Evolutionary conservation across 2,797 vertebrate genomes (phyloP).

Genomic region (Sebastes iracundus): DNA sequence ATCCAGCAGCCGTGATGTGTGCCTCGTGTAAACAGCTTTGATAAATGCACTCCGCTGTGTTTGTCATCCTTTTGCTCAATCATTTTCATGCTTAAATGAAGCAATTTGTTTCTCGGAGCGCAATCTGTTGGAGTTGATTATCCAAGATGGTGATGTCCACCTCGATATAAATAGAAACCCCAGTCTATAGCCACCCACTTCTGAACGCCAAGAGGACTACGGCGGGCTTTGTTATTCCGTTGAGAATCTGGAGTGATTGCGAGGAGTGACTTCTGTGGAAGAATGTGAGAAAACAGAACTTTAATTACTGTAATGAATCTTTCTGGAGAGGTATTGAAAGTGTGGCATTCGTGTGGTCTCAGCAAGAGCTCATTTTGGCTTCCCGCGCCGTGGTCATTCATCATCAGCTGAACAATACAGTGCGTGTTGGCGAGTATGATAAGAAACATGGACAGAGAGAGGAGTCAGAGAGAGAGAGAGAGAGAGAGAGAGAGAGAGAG

Average conservation of each 20-base stretch:
- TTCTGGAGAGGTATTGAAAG: slow-evolving; percentile 78
- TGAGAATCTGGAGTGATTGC: slow-evolving; percentile 50
- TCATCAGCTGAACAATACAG: slow-evolving; percentile 75
- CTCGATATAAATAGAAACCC: slow-evolving; percentile 78
- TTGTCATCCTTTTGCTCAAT: slow-evolving; percentile 83
- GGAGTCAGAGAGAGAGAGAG: background rate
- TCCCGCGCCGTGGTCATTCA: slow-evolving; percentile 63
- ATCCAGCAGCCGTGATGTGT: slow-evolving; percentile 72
- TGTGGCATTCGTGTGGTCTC: slow-evolving; percentile 76
- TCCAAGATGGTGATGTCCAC: slow-evolving; percentile 82
- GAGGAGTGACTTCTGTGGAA: slow-evolving; percentile 54
- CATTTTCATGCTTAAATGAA: slow-evolving; percentile 85
- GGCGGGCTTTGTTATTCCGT: slow-evolving; percentile 45
- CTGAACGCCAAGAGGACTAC: slow-evolving; percentile 36
- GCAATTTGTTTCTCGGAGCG: slow-evolving; percentile 82
- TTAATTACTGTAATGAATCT: slow-evolving; percentile 87
- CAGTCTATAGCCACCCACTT: slow-evolving; percentile 60
- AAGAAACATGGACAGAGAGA: slow-evolving; percentile 50
- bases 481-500: background rate
- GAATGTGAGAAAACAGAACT: slow-evolving; percentile 72
- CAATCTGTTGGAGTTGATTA: slow-evolving; percentile 85
- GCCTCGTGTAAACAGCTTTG: slow-evolving; percentile 81
- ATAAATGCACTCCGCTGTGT: slow-evolving; percentile 81
- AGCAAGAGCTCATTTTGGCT: slow-evolving; percentile 71
- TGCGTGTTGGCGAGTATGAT: slow-evolving; percentile 58